These are phyloP conservation scores for Heliconius aoede DNA, from an alignment of 2,888 invertebrate species.

Conservation along the genomic window DNA sequence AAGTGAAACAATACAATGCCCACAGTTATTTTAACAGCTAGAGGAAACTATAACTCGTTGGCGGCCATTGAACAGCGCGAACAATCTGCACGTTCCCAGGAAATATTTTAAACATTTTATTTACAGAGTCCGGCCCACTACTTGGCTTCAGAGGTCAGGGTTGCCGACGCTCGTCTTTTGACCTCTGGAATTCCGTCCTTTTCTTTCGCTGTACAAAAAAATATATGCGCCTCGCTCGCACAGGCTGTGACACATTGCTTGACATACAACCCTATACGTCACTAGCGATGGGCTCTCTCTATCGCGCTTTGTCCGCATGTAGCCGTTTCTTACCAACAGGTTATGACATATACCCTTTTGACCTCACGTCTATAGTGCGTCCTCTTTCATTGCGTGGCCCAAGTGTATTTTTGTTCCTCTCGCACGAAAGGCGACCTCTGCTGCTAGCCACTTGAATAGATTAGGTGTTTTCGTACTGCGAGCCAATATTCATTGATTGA, in stretches of 20 bases:
- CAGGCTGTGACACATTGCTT: conserved; percentile 81
- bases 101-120: conserved; percentile 53
- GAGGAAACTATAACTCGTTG: conserved; percentile 56
- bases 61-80: conserved; percentile 53
- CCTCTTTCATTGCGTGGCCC: conserved; percentile 64
- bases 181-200: conserved; percentile 67
- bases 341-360: conserved; percentile 83
- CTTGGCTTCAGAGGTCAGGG: conserved; percentile 78
- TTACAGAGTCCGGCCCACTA: conserved; percentile 69
- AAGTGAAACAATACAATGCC: conserved; percentile 57
- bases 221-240: conserved; percentile 62
- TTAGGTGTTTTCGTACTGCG: conserved; percentile 80
- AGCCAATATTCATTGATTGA: conserved; percentile 82
- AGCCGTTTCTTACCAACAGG: conserved; percentile 73
- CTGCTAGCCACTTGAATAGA: conserved; percentile 82
- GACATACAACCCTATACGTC: conserved; percentile 82
- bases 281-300: conserved; percentile 71
- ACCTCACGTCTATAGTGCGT: conserved; percentile 70
- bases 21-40: conserved; percentile 59
- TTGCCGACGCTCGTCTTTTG: conserved; percentile 81
- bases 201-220: conserved; percentile 56
- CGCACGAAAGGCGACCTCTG: conserved; percentile 76
- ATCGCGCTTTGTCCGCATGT: conserved; percentile 54
- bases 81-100: conserved; percentile 52
- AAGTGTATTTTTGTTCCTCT: conserved; percentile 66